Evolutionary conservation across 2,113 vertebrate species (phyloP).

Genomic region (Silurus glanis): DNA sequence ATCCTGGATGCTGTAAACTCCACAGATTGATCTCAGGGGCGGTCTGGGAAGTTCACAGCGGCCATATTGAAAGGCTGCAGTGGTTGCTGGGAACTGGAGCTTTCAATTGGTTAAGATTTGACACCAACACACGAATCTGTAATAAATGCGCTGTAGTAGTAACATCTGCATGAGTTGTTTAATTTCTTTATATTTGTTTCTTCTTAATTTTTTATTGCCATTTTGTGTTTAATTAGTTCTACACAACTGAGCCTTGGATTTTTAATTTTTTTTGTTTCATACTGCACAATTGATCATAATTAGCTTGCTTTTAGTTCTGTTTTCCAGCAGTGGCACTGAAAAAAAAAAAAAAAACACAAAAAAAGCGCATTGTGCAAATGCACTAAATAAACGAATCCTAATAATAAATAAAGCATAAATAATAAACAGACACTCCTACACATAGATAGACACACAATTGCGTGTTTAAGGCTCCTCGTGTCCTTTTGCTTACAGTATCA

Average conservation of each 20-base stretch:
- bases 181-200: slow-evolving; percentile 7
- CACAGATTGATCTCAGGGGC: too few species aligned
- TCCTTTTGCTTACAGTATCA: not conserved
- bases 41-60: too few species aligned
- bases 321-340: slow-evolving; percentile 53
- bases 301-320: slow-evolving; percentile 63
- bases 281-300: slow-evolving; percentile 50
- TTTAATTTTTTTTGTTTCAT: not conserved
- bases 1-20: too few species aligned
- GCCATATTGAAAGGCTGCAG: too few species aligned
- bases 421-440: not conserved
- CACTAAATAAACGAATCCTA: not conserved
- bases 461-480: not conserved
- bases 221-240: slow-evolving; percentile 66
- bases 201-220: slow-evolving; percentile 50
- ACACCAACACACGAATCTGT: not conserved
- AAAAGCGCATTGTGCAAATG: not conserved
- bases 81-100: too few species aligned
- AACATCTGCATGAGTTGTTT: not conserved
- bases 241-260: slow-evolving; percentile 29
- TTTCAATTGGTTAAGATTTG: too few species aligned
- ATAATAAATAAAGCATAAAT: slow-evolving; percentile 14
- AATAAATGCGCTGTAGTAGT: too few species aligned
- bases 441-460: not conserved
- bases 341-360: not conserved